Base-by-base conservation (phyloP, 2,113 vertebrate species). In the Macquaria australasica region DNA sequence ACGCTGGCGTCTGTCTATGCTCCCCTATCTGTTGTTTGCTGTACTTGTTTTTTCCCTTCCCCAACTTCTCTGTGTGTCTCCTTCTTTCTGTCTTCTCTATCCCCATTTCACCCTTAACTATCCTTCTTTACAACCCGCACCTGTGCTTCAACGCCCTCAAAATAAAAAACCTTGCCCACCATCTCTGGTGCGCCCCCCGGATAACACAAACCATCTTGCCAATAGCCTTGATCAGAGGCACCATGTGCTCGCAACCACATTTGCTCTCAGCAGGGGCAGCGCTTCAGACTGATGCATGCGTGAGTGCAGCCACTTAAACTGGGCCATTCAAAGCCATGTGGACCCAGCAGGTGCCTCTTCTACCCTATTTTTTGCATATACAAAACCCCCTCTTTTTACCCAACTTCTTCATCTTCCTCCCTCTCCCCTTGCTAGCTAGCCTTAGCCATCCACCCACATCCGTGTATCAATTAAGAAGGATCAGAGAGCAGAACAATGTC, bases 301-400 rank as follows among this genome's bases (percentile, higher is more conserved):
- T 95, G 94, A 92, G 88, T 92, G 53, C 39, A 86, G 78, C 87
- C 90, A 90, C 89, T 95, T 93, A 87, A 87, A 79, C 73, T 16
- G 48, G 70, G 55, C 85, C 84, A 79, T 89, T 93, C 81, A 91
- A 59, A 91, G 85, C 86, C 92, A 92, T 92, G 90, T 93, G 92
- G 83, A 73, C 89, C 66, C 91, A 91, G 91, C 91, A 95, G 94
- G 93, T 94, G 93, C 79, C 82, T 78, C 50, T 73, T 76, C 69
- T 39, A 18, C 43, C 41, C 53, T 66, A 41, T 73, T 67, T 71
- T 71, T 63, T 59, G 48, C 6, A 16, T 51, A 45, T 31, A 77
- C 81, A 84, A 67, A 56, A 21, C 28, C 28, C 39, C 55, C 73
- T 70, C 79, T 62, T 53, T 81, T 77, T 31, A 74, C 56, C 69